These are phyloP conservation scores for Sphecodes monilicornis DNA, from an alignment of 2,888 invertebrate genomes.

Conservation along the genomic window DNA sequence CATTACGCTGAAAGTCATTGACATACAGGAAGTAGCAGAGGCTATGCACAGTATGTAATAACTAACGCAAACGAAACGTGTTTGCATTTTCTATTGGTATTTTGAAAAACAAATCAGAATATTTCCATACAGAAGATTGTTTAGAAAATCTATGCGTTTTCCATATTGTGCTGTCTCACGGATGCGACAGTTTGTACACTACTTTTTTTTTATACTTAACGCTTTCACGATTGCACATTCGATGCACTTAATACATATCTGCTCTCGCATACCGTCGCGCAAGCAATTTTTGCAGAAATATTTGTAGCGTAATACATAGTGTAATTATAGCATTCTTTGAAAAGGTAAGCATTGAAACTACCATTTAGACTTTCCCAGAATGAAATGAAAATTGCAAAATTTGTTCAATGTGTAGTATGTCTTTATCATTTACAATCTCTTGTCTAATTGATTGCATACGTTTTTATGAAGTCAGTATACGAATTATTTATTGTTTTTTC, in stretches of 20 bases:
- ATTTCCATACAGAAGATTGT: background rate
- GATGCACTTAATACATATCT: background rate
- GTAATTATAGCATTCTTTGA: background rate
- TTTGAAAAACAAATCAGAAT: background rate
- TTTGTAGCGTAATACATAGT: background rate
- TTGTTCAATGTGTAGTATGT: background rate
- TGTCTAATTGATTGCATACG: background rate
- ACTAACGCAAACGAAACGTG: constrained; percentile 5
- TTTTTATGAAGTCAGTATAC: background rate
- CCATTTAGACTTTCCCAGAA: background rate
- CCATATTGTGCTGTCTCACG: background rate
- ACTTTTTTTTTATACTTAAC: background rate
- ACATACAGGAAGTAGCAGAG: background rate
- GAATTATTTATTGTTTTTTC: no score
- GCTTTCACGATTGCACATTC: background rate
- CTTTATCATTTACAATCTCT: background rate
- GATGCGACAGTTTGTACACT: background rate
- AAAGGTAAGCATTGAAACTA: background rate
- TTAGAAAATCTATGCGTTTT: background rate
- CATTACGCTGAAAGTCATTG: background rate
- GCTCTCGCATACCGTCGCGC: background rate
- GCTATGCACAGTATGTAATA: background rate
- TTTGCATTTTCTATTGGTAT: background rate
- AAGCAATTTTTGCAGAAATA: background rate
- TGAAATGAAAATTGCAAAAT: background rate